phyloP scores from a whole-genome alignment of 2,113 vertebrate genomes.

The Chaetodon trifascialis region DNA sequence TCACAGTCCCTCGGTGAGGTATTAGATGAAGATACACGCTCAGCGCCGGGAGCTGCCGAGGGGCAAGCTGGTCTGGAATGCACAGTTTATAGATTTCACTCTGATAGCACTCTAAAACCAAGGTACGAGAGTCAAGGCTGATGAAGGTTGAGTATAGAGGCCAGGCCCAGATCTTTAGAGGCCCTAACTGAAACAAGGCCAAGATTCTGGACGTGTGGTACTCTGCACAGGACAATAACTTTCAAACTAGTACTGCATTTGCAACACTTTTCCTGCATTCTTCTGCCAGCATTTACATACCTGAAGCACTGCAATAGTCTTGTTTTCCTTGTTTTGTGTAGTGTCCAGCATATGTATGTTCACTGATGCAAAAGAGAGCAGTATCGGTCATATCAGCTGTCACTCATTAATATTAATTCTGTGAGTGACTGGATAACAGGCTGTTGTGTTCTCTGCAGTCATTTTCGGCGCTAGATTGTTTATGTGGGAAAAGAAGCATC shows the following conservation, averaged over 20 bases:
- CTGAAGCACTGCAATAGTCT: background rate
- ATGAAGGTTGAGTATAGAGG: background rate
- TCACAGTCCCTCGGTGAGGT: conserved; percentile 7
- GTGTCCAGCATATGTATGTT: no score
- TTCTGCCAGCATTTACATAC: background rate
- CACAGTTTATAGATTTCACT: conserved; percentile 9
- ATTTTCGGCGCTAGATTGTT: background rate
- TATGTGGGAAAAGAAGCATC: background rate
- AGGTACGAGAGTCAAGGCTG: conserved; percentile 1
- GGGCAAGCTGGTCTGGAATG: conserved; percentile 14
- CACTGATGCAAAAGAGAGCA: background rate
- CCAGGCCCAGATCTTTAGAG: background rate
- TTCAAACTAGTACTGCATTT: background rate
- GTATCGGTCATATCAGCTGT: background rate
- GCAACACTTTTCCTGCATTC: background rate
- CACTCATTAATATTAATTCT: background rate
- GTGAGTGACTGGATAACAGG: background rate
- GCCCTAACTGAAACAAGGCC: background rate
- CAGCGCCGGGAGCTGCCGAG: background rate
- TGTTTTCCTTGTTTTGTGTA: background rate
- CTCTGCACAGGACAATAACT: background rate
- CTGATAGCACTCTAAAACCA: background rate
- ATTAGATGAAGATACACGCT: conserved; percentile 15
- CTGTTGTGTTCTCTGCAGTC: background rate
- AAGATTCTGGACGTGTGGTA: background rate